A percentile compares a stretch with the other conserved stretches of the same genome.
Evolutionary conservation across 2,113 vertebrate species (phyloP).

Genomic region (Herpetotheres cachinnans): DNA sequence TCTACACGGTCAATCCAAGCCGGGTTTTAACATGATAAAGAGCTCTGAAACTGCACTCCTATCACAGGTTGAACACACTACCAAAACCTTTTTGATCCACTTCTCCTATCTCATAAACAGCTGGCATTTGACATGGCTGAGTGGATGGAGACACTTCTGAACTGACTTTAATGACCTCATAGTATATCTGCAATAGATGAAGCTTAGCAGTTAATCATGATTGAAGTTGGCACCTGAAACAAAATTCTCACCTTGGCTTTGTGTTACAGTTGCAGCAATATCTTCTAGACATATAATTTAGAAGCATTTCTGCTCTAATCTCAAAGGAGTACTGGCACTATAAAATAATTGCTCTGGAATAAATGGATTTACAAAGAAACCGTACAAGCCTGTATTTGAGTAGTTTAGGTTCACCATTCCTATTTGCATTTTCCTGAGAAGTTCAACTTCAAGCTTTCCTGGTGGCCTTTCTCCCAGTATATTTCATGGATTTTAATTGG

Average conservation of each 20-base stretch:
- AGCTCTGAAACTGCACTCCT: conserved; percentile 13
- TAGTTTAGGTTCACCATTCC: not conserved
- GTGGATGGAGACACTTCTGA: conserved; percentile 31
- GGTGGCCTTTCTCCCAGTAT: not conserved
- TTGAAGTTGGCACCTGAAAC: conserved; percentile 45
- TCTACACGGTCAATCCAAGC: conserved; percentile 44
- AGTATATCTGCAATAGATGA: conserved; percentile 17
- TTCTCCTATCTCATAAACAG: conserved; percentile 36
- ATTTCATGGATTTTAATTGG: not conserved
- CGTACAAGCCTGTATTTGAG: not conserved
- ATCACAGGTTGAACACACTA: not conserved
- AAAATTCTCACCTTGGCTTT: conserved; percentile 26
- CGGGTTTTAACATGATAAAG: conserved; percentile 38
- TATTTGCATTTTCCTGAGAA: not conserved
- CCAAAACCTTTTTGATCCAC: conserved; percentile 48
- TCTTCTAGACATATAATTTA: conserved; percentile 13
- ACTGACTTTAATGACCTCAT: conserved; percentile 1
- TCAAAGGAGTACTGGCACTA: not conserved
- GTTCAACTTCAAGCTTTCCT: not conserved
- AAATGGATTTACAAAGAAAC: conserved; percentile 23
- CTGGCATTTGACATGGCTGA: conserved; percentile 53
- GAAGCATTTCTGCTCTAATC: conserved; percentile 15
- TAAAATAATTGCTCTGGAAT: conserved; percentile 17
- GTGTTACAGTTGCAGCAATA: not conserved
- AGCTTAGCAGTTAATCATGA: conserved; percentile 36